Conservation (phyloP, 1,140 invertebrate genomes). For the Pygmarrhopalites habei region DNA sequence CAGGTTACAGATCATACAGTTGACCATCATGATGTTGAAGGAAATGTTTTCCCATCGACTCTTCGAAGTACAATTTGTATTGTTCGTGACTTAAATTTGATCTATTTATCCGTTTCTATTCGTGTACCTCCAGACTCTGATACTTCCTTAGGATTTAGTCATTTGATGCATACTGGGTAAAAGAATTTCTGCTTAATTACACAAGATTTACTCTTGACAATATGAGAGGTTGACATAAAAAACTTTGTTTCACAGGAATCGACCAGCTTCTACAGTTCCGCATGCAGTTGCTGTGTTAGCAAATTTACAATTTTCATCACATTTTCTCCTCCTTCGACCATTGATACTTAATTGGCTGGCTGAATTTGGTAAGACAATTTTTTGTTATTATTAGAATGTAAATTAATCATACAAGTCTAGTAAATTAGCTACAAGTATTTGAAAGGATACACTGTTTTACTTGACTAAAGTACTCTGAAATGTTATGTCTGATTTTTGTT, state of each 20-base stretch:
- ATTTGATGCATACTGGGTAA: too few relatives aligned
- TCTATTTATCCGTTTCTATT: conserved; percentile 33
- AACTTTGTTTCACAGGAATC: conserved; percentile 16
- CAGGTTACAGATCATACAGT: conserved; percentile 40
- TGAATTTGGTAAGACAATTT: too few relatives aligned
- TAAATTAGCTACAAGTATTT: too few relatives aligned
- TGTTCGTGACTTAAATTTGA: conserved; percentile 32
- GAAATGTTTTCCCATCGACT: conserved; percentile 20
- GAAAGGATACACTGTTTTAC: too few relatives aligned
- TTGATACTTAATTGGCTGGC: conserved; percentile 33
- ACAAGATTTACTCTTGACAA: too few relatives aligned
- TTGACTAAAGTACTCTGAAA: too few relatives aligned
- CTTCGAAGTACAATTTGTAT: conserved; percentile 33
- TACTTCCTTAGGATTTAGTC: background rate
- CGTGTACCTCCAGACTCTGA: conserved; percentile 27
- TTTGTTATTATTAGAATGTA: too few relatives aligned
- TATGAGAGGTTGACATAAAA: too few relatives aligned
- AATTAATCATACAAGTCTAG: too few relatives aligned
- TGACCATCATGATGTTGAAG: conserved; percentile 37
- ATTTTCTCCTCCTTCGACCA: conserved; percentile 36
- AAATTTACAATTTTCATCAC: conserved; percentile 28
- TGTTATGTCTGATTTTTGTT: too few relatives aligned
- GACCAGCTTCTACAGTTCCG: conserved; percentile 29
- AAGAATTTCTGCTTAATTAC: too few relatives aligned
- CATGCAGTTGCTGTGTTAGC: conserved; percentile 35